Evolutionary conservation across 2,797 vertebrate genomes (phyloP).

Genomic region (Pogoniulus pusillus): DNA sequence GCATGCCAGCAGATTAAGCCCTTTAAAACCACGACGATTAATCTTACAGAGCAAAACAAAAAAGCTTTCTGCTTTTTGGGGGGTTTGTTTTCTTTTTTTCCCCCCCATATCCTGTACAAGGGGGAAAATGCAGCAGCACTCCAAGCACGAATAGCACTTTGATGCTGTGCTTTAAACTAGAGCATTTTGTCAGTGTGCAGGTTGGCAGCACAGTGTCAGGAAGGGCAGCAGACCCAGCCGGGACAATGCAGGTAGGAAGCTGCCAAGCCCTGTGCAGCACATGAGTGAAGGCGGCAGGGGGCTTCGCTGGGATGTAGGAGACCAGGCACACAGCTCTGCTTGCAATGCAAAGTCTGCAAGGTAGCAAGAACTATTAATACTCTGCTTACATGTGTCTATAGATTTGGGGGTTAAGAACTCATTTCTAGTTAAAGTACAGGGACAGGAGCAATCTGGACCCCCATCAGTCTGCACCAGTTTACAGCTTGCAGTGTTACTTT

Average conservation of each 20-base stretch:
- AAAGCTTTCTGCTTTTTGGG: slow-evolving; percentile 63
- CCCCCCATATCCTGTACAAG: slow-evolving; percentile 59
- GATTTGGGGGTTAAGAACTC: not conserved
- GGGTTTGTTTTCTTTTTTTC: not conserved
- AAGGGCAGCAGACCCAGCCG: not conserved
- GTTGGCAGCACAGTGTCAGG: not conserved
- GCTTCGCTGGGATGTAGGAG: not conserved
- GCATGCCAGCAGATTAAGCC: slow-evolving; percentile 81
- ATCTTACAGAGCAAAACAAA: slow-evolving; percentile 82
- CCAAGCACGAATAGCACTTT: slow-evolving; percentile 42
- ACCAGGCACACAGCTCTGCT: not conserved
- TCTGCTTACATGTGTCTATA: not conserved
- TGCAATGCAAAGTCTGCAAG: not conserved
- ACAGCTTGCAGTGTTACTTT: not conserved
- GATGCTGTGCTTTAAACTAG: not conserved
- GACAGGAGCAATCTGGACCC: not conserved
- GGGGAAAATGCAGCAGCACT: slow-evolving; percentile 35
- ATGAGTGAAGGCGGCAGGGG: accelerated
- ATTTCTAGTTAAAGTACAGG: not conserved
- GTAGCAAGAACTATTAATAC: not conserved
- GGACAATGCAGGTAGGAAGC: not conserved
- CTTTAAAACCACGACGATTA: slow-evolving; percentile 81
- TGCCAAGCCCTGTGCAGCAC: not conserved
- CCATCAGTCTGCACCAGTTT: not conserved
- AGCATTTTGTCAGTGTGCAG: not conserved